A percentile compares a stretch with the other conserved stretches of the same genome.
phyloP scores from a whole-genome alignment of 1,140 invertebrate species.

The Drosophila santomea region DNA sequence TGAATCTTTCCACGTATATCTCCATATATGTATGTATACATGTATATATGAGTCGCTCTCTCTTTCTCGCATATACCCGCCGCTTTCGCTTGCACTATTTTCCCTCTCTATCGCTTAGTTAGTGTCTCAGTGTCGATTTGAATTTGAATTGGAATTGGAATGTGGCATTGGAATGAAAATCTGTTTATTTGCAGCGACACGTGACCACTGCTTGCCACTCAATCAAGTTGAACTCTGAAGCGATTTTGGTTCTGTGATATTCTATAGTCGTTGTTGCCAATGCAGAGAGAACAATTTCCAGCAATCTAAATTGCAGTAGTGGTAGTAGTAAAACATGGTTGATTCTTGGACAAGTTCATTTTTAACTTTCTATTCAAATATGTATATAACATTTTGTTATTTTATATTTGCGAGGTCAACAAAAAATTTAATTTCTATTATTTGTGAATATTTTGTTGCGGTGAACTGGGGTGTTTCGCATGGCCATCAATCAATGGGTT shows the following conservation, averaged over 20 bases:
- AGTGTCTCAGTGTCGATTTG: conserved; percentile 38
- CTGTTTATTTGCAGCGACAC: conserved; percentile 46
- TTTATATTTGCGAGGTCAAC: too few species aligned
- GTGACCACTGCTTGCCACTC: conserved; percentile 45
- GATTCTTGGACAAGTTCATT: too few species aligned
- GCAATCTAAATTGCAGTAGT: background rate
- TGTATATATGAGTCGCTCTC: background rate
- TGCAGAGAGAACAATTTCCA: background rate
- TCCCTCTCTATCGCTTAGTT: conserved; percentile 18
- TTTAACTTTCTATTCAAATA: too few species aligned
- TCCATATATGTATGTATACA: too few species aligned
- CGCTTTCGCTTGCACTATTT: background rate
- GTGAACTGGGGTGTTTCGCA: conserved; percentile 9
- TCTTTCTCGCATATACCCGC: background rate
- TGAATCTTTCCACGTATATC: background rate
- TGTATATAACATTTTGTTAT: too few species aligned
- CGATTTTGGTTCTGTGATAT: conserved; percentile 17
- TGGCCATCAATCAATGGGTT: conserved; percentile 63
- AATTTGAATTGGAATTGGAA: conserved; percentile 28
- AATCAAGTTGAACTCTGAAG: conserved; percentile 51
- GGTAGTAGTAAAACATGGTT: too few species aligned
- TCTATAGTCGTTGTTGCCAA: background rate
- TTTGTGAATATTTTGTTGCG: background rate
- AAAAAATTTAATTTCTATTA: too few species aligned
- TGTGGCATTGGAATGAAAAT: conserved; percentile 41